Evolutionary conservation across 2,113 vertebrate genomes (phyloP), one percentile per base, ranked within the genome.

Genomic region (Gavia stellata): DNA sequence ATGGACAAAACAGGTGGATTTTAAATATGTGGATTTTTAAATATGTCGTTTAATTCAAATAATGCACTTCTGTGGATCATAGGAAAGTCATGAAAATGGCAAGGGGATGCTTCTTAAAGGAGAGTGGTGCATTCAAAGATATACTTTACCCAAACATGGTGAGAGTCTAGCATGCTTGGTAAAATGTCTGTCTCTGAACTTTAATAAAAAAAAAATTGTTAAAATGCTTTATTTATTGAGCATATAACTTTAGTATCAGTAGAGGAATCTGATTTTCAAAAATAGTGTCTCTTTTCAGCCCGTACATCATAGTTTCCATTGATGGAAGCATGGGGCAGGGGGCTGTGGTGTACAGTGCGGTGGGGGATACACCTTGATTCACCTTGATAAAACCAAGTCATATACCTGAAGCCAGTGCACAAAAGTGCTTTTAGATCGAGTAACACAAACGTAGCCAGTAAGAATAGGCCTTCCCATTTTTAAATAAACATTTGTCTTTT

Each of bases 251-350:
- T 3, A 66, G 2, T 44, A 18, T 47, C 12, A 47, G 5, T 71
- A 2, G 4, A 80, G 8, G 23, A 49, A 49, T 66, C 21, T 52
- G 73, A 66, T 78, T 90, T 84, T 86, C 25, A 66, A 62, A 87
- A 72, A 38, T 49, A 49, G 18, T 5, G 4, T 10, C 10, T 66
- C n/a, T 67, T 52, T 87, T 62, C 49, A 73, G 7, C 12, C 24
- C 47, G 10, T 38, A 38, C 4, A 3, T 68, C 34, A 45, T 17
- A 9, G 36, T 80, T 91, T 83, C 29, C 14, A 16, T 17, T 73
- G 49, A 52, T 7, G 12, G 15, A 2, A 16, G 0, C 8, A 16
- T 21, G 29, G 25, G 3, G 5, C 7, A 56, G 20, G 4, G 7
- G 26, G 6, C 6, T 53, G 26, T 42, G 3, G 8, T 21, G 29